These are phyloP conservation scores for Orchestia grillus DNA, from an alignment of 1,140 invertebrate species.

Conservation along the genomic window DNA sequence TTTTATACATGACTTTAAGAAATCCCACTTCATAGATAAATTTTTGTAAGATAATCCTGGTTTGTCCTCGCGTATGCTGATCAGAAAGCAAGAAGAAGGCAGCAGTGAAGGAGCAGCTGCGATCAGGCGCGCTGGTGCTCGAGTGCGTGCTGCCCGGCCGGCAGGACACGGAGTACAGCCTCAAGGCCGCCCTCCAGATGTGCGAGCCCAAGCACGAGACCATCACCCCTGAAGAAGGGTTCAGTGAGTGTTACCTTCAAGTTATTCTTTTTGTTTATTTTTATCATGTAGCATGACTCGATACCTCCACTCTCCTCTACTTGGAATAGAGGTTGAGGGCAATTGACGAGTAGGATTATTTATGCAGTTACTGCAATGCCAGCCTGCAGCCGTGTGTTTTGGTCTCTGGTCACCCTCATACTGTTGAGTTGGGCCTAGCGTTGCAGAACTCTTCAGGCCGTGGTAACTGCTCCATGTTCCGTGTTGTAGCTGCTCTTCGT, in stretches of 20 bases:
- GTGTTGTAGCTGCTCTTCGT: too few species aligned
- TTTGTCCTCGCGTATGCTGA: not conserved
- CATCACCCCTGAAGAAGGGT: conserved; percentile 32
- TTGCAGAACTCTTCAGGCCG: not conserved
- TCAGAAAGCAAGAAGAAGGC: conserved; percentile 2
- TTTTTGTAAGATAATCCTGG: too few species aligned
- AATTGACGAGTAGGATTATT: not conserved
- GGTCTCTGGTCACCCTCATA: not conserved
- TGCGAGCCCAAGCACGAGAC: conserved; percentile 23
- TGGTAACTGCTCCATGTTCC: not conserved
- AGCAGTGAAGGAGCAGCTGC: conserved; percentile 14
- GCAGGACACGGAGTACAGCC: conserved; percentile 26
- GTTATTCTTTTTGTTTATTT: not conserved
- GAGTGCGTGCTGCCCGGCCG: conserved; percentile 20
- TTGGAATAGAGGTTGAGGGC: not conserved
- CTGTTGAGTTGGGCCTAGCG: not conserved
- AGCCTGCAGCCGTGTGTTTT: not conserved
- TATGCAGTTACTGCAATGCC: not conserved
- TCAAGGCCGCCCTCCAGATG: conserved; percentile 39
- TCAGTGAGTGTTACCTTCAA: not conserved
- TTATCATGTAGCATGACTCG: not conserved
- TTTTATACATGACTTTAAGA: not conserved
- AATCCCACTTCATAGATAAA: not conserved
- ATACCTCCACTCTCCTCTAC: not conserved
- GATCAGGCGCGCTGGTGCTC: not conserved